Evolutionary conservation across 2,888 invertebrate species (phyloP), one percentile per base, ranked within the genome.

Genomic region (Shargacucullia verbasci): DNA sequence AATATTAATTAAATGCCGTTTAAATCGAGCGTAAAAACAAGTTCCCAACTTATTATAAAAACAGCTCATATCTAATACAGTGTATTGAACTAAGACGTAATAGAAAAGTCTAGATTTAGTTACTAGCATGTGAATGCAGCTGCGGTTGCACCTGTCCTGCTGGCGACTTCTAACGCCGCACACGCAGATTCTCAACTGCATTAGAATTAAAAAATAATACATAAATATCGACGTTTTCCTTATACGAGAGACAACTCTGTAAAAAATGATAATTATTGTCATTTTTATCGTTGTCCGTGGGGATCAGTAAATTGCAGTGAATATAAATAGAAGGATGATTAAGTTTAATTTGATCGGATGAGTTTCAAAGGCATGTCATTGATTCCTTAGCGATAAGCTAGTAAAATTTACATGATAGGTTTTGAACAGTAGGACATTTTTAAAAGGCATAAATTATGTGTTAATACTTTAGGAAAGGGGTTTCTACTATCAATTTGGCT

Each of bases 71-170:
- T n/a, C 10, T 45, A 61, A 41, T 54, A 50, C 37, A 59, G 68
- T 61, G 27, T 64, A 61, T 66, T 73, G 70, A 77, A 78, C 74
- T 76, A 70, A 77, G 81, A 69, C 69, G 53, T 74, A 55, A 63
- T 64, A 65, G 66, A 74, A 80, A 81, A 79, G 81, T 85, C 86
- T 90, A 87, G 89, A 89, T 88, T 89, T 88, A 83, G 82, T 86
- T 81, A 76, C 59, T 82, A 75, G 74, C 81, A 71, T 80, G 79
- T 69, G 82, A 80, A 83, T 57, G 86, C 90, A 90, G 88, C 88
- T 90, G 90, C 76, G 38, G 46, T 40, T 59, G 60, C 90, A 91
- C 88, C 91, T 89, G 90, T 83, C 88, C 91, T 89, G 90, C 84
- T 72, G 57, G 48, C 62, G 54, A 70, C 64, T 82, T 84, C 84